phyloP scores from a whole-genome alignment of 2,888 invertebrate species.

The Stenolophus ochropezus region DNA sequence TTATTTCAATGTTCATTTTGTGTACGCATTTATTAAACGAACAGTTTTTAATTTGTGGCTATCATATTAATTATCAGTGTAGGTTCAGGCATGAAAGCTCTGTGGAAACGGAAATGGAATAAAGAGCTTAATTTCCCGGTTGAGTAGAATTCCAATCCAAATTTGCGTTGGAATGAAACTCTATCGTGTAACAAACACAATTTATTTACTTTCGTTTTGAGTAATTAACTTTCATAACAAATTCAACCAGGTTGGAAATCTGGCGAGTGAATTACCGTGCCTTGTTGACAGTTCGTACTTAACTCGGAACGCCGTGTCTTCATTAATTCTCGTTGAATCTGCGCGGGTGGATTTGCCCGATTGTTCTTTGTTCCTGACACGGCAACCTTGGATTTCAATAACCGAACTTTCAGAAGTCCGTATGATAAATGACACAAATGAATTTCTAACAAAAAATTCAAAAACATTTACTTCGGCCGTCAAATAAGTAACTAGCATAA shows the following conservation, averaged over 20 bases:
- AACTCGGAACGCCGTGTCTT: not conserved
- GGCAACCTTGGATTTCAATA: constrained; percentile 21
- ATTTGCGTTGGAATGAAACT: not conserved
- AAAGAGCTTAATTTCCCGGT: constrained; percentile 15
- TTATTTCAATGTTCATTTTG: no score
- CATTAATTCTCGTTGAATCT: constrained; percentile 25
- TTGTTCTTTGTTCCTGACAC: not conserved
- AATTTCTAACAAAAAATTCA: no score
- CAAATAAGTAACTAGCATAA: no score
- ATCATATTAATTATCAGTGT: not conserved
- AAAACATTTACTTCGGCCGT: no score
- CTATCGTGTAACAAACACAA: not conserved
- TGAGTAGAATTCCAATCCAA: not conserved
- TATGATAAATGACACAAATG: constrained; percentile 7
- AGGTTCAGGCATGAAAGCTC: not conserved
- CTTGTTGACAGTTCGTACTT: constrained; percentile 17
- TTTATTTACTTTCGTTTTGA: not conserved
- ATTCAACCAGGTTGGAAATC: not conserved
- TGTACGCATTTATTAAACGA: no score
- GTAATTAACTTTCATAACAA: constrained; percentile 22
- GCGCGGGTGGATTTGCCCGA: not conserved
- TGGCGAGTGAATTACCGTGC: not conserved
- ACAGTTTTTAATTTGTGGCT: not conserved
- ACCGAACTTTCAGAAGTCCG: not conserved
- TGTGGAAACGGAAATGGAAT: constrained; percentile 7